Evolutionary conservation across 2,888 invertebrate species (phyloP), one percentile per base, ranked within the genome.

Genomic region (Lymantria dispar): DNA sequence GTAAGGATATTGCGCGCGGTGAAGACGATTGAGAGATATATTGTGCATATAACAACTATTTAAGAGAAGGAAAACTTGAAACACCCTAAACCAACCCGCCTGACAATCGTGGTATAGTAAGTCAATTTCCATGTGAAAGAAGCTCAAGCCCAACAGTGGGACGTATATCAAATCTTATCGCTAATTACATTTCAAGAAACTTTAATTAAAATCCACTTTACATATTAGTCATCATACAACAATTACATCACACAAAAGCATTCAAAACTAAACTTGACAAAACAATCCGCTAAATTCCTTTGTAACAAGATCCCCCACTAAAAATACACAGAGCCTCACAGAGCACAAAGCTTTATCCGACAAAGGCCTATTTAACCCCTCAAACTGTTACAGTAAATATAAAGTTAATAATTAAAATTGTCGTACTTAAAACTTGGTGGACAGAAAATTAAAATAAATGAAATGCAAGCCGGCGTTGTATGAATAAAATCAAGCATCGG

Each of bases 341-440:
- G 30, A 50, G 22, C 42, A 14, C 31, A 45, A 33, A 50, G 22
- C 44, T 45, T 38, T 48, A 36, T 39, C 14, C 51, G 40, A 47
- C 48, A 51, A 52, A 56, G 45, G 44, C 43, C 41, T 29, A 47
- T 47, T 48, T 54, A 64, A 60, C 60, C 50, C n/a, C 50, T 62
- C 46, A 60, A 62, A 51, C 38, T 49, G 43, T 47, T 54, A 58
- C 29, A 45, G 58, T 54, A 60, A 58, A 57, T 56, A 62, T 45
- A 61, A 64, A 67, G 59, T 66, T 65, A 60, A 64, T 72, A 70
- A 72, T 72, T 74, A 64, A 70, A 74, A 67, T 68, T 52, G 61
- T 64, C 62, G 46, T 52, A 58, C 59, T 53, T 61, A 58, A 54
- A 55, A 62, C 54, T 52, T 54, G 54, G 50, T 50, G 50, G 49